Base-by-base conservation (phyloP, 2,113 vertebrate species). In the Lepus timidus region DNA sequence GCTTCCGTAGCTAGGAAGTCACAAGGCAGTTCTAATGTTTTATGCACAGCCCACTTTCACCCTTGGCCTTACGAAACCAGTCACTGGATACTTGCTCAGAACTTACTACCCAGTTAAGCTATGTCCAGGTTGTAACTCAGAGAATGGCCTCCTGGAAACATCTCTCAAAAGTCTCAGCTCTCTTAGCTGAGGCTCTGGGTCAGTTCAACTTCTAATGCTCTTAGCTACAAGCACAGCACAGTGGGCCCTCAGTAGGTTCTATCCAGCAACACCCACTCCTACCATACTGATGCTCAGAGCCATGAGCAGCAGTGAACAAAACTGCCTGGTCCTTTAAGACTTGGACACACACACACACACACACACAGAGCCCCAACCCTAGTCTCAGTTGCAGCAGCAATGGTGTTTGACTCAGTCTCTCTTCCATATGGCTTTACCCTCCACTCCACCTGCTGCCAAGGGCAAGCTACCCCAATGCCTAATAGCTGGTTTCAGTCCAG, bases 161-260 rank as follows among this genome's bases (percentile, higher is more conserved):
- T 39, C 78, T 58, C 73, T 78, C 75, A 82, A 78, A 73, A 13
- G 64, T 62, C 52, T 87, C 23, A 58, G 8, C 12, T 17, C 9
- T 76, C 36, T 61, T 20, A 14, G 62, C 71, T 3, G 6, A 70
- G 68, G 27, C 23, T 27, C 16, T 20, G 58, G 29, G 29, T 49
- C 62, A 23, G 9, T 16, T 52, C n/a, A 9, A 65, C 64, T 85
- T 71, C 81, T 22, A 7, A 39, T 83, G 31, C 51, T 76, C 31
- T 14, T 5, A 3, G 16, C 36, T 22, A 23, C 4, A n/a, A 79
- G 25, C 68, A 55, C 49, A 68, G 62, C 1, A 0, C 0, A 0
- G 6, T 10, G 3, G 31, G 55, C 55, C 62, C 27, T 68, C 4
- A 10, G 5, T 1, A 1, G 4, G 17, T 36, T 29, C 39, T 6